phyloP scores from a whole-genome alignment of 2,113 vertebrate species.

The Cavia aperea region DNA sequence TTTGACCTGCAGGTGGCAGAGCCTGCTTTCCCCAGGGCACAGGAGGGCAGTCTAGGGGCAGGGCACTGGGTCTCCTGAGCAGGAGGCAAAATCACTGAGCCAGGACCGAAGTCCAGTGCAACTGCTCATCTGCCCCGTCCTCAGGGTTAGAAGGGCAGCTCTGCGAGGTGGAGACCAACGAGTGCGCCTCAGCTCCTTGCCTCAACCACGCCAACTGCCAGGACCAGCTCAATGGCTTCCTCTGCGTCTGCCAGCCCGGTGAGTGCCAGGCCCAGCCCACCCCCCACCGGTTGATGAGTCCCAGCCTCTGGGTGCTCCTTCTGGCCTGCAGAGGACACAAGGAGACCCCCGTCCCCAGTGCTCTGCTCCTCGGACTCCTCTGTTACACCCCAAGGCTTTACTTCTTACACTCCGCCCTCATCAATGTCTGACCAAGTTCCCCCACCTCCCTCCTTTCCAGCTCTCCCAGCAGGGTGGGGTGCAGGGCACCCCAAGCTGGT shows the following conservation, averaged over 20 bases:
- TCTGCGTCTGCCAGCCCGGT: constrained; percentile 65
- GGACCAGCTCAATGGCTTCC: constrained; percentile 41
- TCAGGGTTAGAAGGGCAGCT: constrained; percentile 65
- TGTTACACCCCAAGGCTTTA: background rate
- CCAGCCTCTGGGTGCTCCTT: background rate
- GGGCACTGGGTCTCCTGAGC: background rate
- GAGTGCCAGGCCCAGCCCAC: background rate
- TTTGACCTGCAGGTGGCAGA: too few relatives aligned
- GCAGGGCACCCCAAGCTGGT: background rate
- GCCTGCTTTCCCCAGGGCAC: background rate
- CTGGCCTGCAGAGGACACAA: background rate
- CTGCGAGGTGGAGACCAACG: constrained; percentile 64
- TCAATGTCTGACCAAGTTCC: background rate
- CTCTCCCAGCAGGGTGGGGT: background rate
- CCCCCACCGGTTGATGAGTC: background rate
- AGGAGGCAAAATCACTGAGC: background rate
- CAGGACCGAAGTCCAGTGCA: background rate
- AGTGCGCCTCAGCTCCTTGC: constrained; percentile 69
- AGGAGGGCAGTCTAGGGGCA: too few relatives aligned
- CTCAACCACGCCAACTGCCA: constrained; percentile 65
- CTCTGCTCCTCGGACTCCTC: background rate
- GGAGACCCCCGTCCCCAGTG: background rate
- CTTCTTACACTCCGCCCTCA: rapidly evolving
- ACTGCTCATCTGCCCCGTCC: background rate
- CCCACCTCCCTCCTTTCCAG: background rate